Percentiles rank a stretch among this genome's conserved stretches.
These are phyloP conservation scores for Athalia circularis DNA, from an alignment of 2,888 invertebrate species.

Conservation along the genomic window DNA sequence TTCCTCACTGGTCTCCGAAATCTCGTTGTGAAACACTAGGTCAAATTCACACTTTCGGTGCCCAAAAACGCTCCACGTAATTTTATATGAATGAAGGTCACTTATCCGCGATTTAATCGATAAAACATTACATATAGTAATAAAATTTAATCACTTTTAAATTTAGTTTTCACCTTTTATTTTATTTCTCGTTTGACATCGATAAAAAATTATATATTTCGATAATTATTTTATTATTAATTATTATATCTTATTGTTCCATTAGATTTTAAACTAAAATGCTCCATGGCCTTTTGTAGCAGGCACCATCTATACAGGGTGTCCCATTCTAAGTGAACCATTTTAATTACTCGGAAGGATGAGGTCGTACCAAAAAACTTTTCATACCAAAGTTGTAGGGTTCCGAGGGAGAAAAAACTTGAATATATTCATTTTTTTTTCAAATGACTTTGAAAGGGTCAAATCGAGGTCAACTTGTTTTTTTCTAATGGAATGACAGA, in stretches of 20 bases:
- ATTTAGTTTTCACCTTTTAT: conserved; percentile 54
- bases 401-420: no score
- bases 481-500: no score
- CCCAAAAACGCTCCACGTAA: conserved; percentile 59
- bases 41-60: conserved; percentile 55
- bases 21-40: conserved; percentile 51
- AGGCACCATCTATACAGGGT: conserved; percentile 53
- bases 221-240: conserved; percentile 63
- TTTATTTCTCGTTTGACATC: conserved; percentile 52
- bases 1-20: conserved; percentile 27
- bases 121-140: conserved; percentile 65
- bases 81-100: conserved; percentile 67
- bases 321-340: no score
- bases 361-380: no score
- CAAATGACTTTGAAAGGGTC: no score
- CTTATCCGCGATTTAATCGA: conserved; percentile 67
- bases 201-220: conserved; percentile 55
- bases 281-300: conserved; percentile 57
- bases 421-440: no score
- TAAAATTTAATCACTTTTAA: conserved; percentile 60
- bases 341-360: no score
- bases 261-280: conserved; percentile 65
- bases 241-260: conserved; percentile 64
- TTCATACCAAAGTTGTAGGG: no score
- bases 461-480: no score